phyloP scores from a whole-genome alignment of 2,113 vertebrate genomes.

The Otocyon megalotis region DNA sequence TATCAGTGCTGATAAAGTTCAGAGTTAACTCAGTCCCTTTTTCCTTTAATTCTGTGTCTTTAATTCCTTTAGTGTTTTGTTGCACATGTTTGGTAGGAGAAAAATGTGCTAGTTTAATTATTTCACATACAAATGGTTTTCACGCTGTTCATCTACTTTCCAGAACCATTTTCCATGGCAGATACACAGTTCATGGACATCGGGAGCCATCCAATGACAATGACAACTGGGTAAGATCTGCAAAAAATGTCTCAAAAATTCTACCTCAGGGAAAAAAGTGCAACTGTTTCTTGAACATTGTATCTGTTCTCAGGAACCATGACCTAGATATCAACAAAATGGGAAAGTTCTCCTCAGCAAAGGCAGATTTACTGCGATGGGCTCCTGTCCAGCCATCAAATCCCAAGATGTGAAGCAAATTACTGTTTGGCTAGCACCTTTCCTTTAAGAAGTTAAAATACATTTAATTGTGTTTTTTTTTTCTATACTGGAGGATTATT shows the following conservation, averaged over 20 bases:
- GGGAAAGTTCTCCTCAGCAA: conserved; percentile 42
- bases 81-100: not conserved
- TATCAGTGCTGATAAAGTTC: not conserved
- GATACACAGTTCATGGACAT: not conserved
- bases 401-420: not conserved
- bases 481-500: conserved; percentile 35
- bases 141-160: not conserved
- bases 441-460: conserved; percentile 20
- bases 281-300: conserved; percentile 51
- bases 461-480: conserved; percentile 9
- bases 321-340: conserved; percentile 66
- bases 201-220: not conserved
- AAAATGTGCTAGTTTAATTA: not conserved
- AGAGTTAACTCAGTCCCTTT: not conserved
- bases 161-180: not conserved
- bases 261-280: not conserved
- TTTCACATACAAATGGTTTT: conserved; percentile 4
- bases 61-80: not conserved
- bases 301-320: conserved; percentile 52
- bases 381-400: not conserved
- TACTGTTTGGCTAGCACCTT: not conserved
- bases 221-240: not conserved
- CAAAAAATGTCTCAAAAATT: conserved; percentile 32
- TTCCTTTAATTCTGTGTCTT: not conserved
- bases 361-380: not conserved